A percentile compares a stretch with the other conserved stretches of the same genome.
Conservation (phyloP, 2,797 vertebrate species). For the Cynodonichthys magdalenae region DNA sequence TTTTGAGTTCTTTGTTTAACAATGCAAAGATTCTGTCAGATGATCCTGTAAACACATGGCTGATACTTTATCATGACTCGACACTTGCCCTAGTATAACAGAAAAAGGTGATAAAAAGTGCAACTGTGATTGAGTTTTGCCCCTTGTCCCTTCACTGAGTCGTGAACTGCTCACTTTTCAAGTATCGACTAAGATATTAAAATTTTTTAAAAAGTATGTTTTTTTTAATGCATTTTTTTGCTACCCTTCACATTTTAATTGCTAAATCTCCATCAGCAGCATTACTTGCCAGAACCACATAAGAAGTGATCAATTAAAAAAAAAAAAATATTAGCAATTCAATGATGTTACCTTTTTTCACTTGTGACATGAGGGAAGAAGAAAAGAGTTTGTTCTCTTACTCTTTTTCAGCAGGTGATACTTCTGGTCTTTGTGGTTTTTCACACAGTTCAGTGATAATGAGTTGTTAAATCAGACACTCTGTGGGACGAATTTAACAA, state of each 20-base stretch:
- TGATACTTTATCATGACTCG: slow-evolving; percentile 39
- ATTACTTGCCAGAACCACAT: slow-evolving; percentile 79
- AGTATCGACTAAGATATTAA: slow-evolving; percentile 17
- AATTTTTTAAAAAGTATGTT: neutral
- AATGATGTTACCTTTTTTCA: slow-evolving; percentile 72
- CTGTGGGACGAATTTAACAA: slow-evolving; percentile 48
- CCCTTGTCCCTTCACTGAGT: slow-evolving; percentile 66
- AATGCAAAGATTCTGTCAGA: slow-evolving; percentile 34
- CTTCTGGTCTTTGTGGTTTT: slow-evolving; percentile 68
- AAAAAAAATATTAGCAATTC: slow-evolving; percentile 78
- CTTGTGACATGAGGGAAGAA: slow-evolving; percentile 42
- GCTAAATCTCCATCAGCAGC: slow-evolving; percentile 61
- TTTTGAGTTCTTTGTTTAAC: slow-evolving; percentile 21
- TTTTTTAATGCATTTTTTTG: neutral
- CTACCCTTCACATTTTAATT: slow-evolving; percentile 32
- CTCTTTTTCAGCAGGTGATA: slow-evolving; percentile 57
- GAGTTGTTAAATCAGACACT: slow-evolving; percentile 77
- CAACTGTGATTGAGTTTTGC: slow-evolving; percentile 45
- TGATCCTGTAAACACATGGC: slow-evolving; percentile 27
- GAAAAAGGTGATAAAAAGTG: slow-evolving; percentile 51
- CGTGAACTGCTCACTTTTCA: slow-evolving; percentile 41
- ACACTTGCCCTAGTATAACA: slow-evolving; percentile 32
- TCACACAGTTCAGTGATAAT: slow-evolving; percentile 74
- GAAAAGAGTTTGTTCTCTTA: slow-evolving; percentile 43
- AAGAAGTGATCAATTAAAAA: slow-evolving; percentile 82